These are phyloP conservation scores for Anomalospiza imberbis DNA, from an alignment of 2,797 vertebrate genomes.

Conservation along the genomic window DNA sequence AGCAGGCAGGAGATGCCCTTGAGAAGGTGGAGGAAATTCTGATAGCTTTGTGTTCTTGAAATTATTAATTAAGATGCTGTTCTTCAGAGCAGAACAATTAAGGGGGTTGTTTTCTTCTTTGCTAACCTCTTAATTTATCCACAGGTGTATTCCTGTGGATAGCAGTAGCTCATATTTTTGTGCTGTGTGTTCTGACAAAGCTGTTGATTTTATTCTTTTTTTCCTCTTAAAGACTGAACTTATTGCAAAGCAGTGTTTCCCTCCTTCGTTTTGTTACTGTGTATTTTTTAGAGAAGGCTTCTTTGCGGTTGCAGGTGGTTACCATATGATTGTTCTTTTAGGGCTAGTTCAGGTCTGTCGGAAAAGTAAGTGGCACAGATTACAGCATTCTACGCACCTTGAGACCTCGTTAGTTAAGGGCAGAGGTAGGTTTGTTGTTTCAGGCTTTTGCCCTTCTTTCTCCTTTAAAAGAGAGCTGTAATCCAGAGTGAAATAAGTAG, in stretches of 20 bases:
- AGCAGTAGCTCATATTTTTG: not conserved
- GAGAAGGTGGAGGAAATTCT: not conserved
- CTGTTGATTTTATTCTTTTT: not conserved
- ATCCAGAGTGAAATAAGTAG: not conserved
- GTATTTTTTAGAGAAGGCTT: not conserved
- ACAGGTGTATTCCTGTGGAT: constrained; percentile 15
- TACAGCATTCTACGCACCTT: not conserved
- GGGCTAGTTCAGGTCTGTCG: not conserved
- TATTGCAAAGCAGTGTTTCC: not conserved
- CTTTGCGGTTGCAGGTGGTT: not conserved
- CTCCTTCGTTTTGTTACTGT: not conserved
- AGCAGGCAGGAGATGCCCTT: not conserved
- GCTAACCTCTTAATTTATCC: constrained; percentile 44
- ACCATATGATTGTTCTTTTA: not conserved
- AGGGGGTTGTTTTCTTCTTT: constrained; percentile 9
- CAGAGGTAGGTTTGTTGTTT: not conserved
- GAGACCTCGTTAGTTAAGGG: not conserved
- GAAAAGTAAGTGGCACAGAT: not conserved
- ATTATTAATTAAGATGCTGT: not conserved
- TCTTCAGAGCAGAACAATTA: not conserved
- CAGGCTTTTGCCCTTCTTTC: not conserved
- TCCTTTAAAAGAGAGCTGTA: not conserved
- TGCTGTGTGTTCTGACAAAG: not conserved
- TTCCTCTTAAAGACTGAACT: not conserved
- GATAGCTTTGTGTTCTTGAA: not conserved